These are phyloP conservation scores for Stenichneumon culpator DNA, from an alignment of 2,888 invertebrate genomes.

Conservation along the genomic window DNA sequence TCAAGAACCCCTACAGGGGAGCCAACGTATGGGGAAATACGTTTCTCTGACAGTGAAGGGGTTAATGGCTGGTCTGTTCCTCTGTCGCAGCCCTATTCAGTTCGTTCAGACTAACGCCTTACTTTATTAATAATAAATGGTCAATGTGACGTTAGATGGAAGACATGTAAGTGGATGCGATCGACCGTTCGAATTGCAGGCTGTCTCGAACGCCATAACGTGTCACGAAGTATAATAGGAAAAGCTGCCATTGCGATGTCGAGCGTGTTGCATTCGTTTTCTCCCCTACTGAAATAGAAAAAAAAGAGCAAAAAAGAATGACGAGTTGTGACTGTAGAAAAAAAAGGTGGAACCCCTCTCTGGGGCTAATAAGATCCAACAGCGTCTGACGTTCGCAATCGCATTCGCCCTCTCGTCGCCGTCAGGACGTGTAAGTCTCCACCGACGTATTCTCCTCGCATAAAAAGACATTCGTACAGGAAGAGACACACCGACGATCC, in stretches of 20 bases:
- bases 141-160: background rate
- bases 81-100: too few species aligned
- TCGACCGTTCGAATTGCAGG: background rate
- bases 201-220: background rate
- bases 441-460: slow-evolving; percentile 17
- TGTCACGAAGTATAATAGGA: background rate
- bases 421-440: slow-evolving; percentile 26
- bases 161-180: background rate
- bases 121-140: background rate
- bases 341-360: slow-evolving; percentile 16
- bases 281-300: background rate
- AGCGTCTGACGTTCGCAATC: slow-evolving; percentile 51
- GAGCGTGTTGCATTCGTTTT: background rate
- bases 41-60: too few species aligned
- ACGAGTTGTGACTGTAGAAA: background rate
- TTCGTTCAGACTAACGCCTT: too few species aligned
- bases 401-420: slow-evolving; percentile 31
- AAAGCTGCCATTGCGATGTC: background rate
- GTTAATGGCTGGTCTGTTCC: too few species aligned
- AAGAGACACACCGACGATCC: slow-evolving; percentile 47
- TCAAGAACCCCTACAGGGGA: too few species aligned
- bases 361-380: slow-evolving; percentile 58
- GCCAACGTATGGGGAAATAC: too few species aligned
- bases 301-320: slow-evolving; percentile 24
- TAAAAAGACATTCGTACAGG: slow-evolving; percentile 46